These are phyloP conservation scores for Clavelina lepadiformis DNA, from an alignment of 23 tunicate genomes.

Conservation along the genomic window DNA sequence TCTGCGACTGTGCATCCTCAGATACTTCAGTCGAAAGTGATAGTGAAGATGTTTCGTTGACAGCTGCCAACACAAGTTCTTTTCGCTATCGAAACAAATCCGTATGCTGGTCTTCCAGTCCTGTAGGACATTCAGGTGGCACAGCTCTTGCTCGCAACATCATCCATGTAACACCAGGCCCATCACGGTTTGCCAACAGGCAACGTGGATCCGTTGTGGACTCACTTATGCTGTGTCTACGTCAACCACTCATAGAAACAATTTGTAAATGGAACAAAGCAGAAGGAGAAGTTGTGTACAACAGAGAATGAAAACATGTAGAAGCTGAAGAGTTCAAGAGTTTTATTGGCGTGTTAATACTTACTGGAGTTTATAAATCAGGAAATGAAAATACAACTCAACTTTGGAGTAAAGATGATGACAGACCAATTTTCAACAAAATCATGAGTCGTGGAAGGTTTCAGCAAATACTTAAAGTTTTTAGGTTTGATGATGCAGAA, in stretches of 20 bases:
- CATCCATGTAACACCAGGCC: constrained; percentile 2
- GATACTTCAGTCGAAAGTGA: constrained; percentile 6
- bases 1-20: constrained; percentile 2
- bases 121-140: constrained; percentile 10
- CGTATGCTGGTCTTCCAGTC: constrained; percentile 8
- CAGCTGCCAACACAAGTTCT: neutral
- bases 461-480: constrained; percentile 12
- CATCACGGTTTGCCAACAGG: too few relatives aligned
- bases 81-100: constrained; percentile 9
- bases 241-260: too few relatives aligned
- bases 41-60: constrained; percentile 9
- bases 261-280: too few relatives aligned
- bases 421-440: neutral
- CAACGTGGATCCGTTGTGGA: too few relatives aligned
- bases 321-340: constrained; percentile 14
- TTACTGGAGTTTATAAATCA: constrained; percentile 14
- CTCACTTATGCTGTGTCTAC: too few relatives aligned
- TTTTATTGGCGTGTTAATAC: constrained; percentile 13
- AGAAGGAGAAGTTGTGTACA: too few relatives aligned
- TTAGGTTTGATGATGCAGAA: constrained; percentile 15
- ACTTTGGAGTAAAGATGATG: constrained; percentile 8
- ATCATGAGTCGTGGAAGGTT: constrained; percentile 6
- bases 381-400: constrained; percentile 6
- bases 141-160: constrained; percentile 9
- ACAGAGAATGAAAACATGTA: constrained; percentile 6